A percentile compares a stretch with the other conserved stretches of the same genome.
Conservation (phyloP, 30 jellyfish, hydroid and myxozoan species). For the Turritopsis dohrnii region DNA sequence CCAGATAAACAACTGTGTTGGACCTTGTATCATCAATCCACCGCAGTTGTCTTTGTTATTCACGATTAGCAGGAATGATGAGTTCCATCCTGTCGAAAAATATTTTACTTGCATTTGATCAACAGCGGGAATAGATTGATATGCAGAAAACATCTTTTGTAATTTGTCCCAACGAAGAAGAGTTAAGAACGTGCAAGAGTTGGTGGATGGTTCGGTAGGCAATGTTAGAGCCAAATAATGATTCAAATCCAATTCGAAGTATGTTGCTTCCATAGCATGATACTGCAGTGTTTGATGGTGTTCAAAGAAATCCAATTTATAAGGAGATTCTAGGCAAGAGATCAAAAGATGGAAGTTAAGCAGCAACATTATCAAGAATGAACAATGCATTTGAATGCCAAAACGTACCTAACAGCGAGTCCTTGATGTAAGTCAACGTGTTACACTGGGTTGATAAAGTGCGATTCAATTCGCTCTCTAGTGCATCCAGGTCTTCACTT, state of each 20-base stretch:
- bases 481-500: not conserved
- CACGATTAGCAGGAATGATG: slow-evolving; percentile 17
- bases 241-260: slow-evolving; percentile 32
- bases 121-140: slow-evolving; percentile 42
- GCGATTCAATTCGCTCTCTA: slow-evolving; percentile 6
- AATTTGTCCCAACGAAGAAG: not conserved
- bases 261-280: not conserved
- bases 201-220: not conserved
- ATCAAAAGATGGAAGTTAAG: not conserved
- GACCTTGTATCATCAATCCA: slow-evolving; percentile 2
- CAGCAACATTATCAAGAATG: not conserved
- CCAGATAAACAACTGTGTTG: slow-evolving; percentile 24
- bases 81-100: slow-evolving; percentile 13
- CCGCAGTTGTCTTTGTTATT: slow-evolving; percentile 16
- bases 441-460: slow-evolving; percentile 31
- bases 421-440: slow-evolving; percentile 30
- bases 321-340: slow-evolving; percentile 19
- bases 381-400: not conserved
- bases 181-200: not conserved
- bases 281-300: slow-evolving; percentile 26
- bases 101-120: slow-evolving; percentile 26
- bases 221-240: slow-evolving; percentile 39
- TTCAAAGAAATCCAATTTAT: slow-evolving; percentile 33
- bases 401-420: slow-evolving; percentile 24
- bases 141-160: not conserved